Conservation (phyloP, 2,888 invertebrate species). For the Formica aserva region DNA sequence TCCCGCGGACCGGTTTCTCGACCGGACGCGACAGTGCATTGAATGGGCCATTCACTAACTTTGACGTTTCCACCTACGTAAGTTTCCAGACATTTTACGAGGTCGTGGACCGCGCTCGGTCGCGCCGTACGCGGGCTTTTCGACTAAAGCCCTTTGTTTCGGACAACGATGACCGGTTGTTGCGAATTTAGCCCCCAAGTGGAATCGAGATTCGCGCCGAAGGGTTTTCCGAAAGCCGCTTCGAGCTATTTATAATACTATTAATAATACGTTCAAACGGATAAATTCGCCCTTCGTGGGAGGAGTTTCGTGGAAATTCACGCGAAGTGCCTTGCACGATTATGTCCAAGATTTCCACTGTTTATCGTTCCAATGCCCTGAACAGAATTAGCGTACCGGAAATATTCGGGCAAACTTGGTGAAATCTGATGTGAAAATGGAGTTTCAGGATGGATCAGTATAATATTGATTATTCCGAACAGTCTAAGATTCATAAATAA, state of each 20-base stretch:
- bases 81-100: slow-evolving; percentile 81
- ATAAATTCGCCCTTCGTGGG: slow-evolving; percentile 17
- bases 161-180: slow-evolving; percentile 26
- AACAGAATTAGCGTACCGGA: slow-evolving; percentile 10
- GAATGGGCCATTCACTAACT: slow-evolving; percentile 80
- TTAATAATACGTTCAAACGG: slow-evolving; percentile 35
- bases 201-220: slow-evolving; percentile 26
- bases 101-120: slow-evolving; percentile 70
- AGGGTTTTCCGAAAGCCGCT: slow-evolving; percentile 40
- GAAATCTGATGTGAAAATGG: neutral
- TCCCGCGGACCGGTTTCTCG: slow-evolving; percentile 73
- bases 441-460: neutral
- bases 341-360: slow-evolving; percentile 31
- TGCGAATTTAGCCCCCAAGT: slow-evolving; percentile 29
- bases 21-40: slow-evolving; percentile 75
- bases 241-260: slow-evolving; percentile 47
- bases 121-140: slow-evolving; percentile 50
- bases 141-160: slow-evolving; percentile 60
- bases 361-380: slow-evolving; percentile 15
- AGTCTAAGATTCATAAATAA: neutral
- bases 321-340: slow-evolving; percentile 14
- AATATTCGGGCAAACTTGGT: neutral
- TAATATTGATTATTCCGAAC: neutral
- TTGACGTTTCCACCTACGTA: slow-evolving; percentile 79
- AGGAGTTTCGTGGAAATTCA: slow-evolving; percentile 41